Conservation (phyloP, 30 jellyfish, hydroid and myxozoan genomes). For the Nemopilema nomurai region DNA sequence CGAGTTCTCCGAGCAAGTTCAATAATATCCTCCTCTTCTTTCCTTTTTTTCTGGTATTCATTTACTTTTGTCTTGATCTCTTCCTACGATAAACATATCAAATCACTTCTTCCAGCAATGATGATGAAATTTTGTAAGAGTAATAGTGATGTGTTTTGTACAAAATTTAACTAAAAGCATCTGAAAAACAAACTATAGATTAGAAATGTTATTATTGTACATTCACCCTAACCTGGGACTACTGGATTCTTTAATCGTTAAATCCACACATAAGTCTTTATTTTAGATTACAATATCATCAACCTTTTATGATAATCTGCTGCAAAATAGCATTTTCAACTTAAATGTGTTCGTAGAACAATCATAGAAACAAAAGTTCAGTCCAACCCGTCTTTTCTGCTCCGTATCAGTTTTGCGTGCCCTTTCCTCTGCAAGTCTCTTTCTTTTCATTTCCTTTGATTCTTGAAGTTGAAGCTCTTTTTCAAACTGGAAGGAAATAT, state of each 20-base stretch:
- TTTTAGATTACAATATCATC: no score
- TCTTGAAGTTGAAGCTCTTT: slow-evolving; percentile 41
- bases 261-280: no score
- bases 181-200: no score
- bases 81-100: slow-evolving; percentile 15
- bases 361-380: not conserved
- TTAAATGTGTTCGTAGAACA: not conserved
- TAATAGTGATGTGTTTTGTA: no score
- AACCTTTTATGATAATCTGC: no score
- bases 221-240: no score
- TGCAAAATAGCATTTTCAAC: no score
- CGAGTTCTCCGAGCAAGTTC: slow-evolving; percentile 51
- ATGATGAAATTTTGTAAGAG: no score
- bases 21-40: slow-evolving; percentile 62
- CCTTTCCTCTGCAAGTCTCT: slow-evolving; percentile 10
- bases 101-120: no score
- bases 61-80: slow-evolving; percentile 59
- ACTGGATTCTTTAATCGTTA: no score
- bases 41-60: slow-evolving; percentile 56
- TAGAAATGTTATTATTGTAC: no score
- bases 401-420: slow-evolving; percentile 42
- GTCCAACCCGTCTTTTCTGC: slow-evolving; percentile 51
- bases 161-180: no score
- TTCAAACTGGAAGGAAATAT: slow-evolving; percentile 40
- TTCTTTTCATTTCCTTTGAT: slow-evolving; percentile 14